Evolutionary conservation across 2,797 vertebrate species (phyloP).

Genomic region (Phrynocephalus vlangalii): DNA sequence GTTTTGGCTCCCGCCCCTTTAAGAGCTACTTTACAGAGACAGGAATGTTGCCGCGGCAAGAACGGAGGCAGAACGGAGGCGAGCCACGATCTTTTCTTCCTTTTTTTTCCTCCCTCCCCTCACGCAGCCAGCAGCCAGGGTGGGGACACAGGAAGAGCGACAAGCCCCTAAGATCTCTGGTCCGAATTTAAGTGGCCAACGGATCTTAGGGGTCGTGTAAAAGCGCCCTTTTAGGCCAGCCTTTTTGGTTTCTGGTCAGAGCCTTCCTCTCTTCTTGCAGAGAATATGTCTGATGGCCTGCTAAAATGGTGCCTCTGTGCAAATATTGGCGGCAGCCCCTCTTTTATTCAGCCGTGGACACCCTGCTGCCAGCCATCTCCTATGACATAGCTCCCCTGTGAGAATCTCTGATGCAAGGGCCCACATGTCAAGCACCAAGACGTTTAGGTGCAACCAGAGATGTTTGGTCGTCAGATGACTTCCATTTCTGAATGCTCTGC

Average conservation of each 20-base stretch:
- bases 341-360: neutral
- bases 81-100: too few species aligned
- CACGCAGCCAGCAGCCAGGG: too few species aligned
- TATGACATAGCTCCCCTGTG: neutral
- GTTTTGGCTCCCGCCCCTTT: too few species aligned
- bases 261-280: neutral
- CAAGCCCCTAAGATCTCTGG: too few species aligned
- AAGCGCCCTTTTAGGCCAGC: neutral
- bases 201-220: too few species aligned
- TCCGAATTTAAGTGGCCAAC: too few species aligned
- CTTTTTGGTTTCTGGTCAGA: neutral
- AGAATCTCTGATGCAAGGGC: neutral
- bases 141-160: too few species aligned
- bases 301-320: neutral
- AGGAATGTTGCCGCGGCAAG: too few species aligned
- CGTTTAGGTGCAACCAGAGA: neutral
- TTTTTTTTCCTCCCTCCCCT: too few species aligned
- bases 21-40: too few species aligned
- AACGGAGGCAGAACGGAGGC: too few species aligned
- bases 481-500: neutral
- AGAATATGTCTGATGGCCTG: neutral
- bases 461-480: too few species aligned
- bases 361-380: neutral
- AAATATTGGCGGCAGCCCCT: neutral
- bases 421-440: neutral